These are phyloP conservation scores for Micronisus gabar DNA, from an alignment of 2,113 vertebrate species.

Conservation along the genomic window DNA sequence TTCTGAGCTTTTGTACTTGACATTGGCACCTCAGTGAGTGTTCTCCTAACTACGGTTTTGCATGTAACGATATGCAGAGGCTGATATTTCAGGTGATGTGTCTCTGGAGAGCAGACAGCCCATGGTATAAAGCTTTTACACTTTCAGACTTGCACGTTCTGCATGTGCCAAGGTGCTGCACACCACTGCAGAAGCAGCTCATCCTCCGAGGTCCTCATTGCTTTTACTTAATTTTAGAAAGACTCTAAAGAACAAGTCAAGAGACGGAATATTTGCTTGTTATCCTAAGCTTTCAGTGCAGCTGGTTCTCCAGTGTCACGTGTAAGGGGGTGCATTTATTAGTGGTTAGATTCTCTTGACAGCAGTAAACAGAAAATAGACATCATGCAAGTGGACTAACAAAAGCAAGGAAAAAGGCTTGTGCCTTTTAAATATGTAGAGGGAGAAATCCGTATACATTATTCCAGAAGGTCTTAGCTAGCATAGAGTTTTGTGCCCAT, in stretches of 20 bases:
- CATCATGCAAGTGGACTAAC: not conserved
- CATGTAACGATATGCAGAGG: not conserved
- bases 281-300: not conserved
- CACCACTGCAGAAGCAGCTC: not conserved
- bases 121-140: not conserved
- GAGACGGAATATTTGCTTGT: not conserved
- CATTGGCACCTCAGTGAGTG: not conserved
- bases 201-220: not conserved
- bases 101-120: not conserved
- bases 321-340: not conserved
- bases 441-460: not conserved
- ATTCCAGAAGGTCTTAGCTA: not conserved
- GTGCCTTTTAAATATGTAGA: not conserved
- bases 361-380: not conserved
- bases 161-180: fast-evolving
- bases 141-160: not conserved
- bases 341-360: not conserved
- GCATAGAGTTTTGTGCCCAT: not conserved
- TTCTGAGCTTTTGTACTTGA: not conserved
- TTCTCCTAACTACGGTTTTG: not conserved
- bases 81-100: not conserved
- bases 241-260: not conserved
- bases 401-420: not conserved
- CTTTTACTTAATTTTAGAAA: not conserved
- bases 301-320: fast-evolving